Conservation (phyloP, 2,797 vertebrate genomes). For the Artibeus lituratus region DNA sequence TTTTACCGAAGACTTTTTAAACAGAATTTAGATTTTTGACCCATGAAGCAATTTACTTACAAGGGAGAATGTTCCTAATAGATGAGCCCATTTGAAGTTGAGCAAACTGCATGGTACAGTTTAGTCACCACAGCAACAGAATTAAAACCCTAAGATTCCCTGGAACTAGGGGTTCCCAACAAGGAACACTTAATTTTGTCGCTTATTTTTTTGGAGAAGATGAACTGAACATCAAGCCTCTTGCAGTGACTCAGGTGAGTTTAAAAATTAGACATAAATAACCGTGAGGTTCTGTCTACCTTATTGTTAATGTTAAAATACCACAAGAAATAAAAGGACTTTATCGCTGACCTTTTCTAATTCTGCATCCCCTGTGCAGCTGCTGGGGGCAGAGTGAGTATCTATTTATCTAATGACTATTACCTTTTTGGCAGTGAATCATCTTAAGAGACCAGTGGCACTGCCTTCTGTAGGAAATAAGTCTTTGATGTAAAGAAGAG, state of each 20-base stretch:
- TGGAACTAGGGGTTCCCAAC: neutral
- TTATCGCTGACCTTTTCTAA: neutral
- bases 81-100: neutral
- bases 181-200: conserved; percentile 5
- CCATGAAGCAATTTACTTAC: neutral
- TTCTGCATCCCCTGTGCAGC: neutral
- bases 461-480: neutral
- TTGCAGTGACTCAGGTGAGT: neutral
- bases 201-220: neutral
- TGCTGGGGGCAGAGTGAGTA: neutral
- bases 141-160: neutral
- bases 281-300: neutral
- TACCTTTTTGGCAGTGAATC: neutral
- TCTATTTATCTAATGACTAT: neutral
- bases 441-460: neutral
- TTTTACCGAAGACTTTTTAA: conserved; percentile 27
- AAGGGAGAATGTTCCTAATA: neutral
- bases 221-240: neutral
- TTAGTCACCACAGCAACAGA: conserved; percentile 11
- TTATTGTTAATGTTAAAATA: neutral
- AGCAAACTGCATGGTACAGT: neutral
- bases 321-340: neutral
- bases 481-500: neutral
- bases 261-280: neutral
- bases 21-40: conserved; percentile 26